Conservation (phyloP, 2,797 vertebrate species). For the Meda fulgida region DNA sequence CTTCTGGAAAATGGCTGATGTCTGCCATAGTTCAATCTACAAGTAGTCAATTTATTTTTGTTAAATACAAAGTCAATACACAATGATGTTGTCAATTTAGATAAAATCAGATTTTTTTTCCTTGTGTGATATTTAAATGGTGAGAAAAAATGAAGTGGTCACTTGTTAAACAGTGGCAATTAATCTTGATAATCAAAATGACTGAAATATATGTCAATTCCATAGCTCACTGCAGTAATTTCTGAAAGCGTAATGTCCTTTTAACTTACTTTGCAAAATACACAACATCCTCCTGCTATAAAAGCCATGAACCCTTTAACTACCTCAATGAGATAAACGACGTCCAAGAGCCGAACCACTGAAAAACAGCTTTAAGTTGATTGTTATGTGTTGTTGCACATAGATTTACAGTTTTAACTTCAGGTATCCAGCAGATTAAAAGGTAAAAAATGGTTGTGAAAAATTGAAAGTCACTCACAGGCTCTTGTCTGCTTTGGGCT, state of each 20-base stretch:
- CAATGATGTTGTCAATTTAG: not conserved
- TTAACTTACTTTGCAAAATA: not conserved
- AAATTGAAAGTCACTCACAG: slow-evolving; percentile 38
- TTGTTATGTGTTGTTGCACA: not conserved
- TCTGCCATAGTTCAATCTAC: slow-evolving; percentile 66
- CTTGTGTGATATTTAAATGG: not conserved
- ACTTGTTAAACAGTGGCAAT: not conserved
- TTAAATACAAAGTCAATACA: not conserved
- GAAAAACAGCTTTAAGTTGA: not conserved
- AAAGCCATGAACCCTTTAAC: not conserved
- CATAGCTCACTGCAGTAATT: not conserved
- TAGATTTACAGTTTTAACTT: not conserved
- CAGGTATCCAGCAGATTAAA: not conserved
- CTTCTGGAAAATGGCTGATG: slow-evolving; percentile 27
- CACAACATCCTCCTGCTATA: not conserved
- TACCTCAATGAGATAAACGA: slow-evolving; percentile 16
- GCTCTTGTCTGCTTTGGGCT: slow-evolving; percentile 25
- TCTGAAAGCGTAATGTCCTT: slow-evolving; percentile 4
- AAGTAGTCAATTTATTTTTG: not conserved
- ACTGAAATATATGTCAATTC: not conserved
- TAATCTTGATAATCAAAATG: not conserved
- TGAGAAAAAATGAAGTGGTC: accelerated
- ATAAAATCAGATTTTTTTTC: too few relatives aligned
- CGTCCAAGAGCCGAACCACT: not conserved
- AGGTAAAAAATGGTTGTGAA: not conserved